Conservation (phyloP, 2,888 invertebrate species). For the Erebia ligea region DNA sequence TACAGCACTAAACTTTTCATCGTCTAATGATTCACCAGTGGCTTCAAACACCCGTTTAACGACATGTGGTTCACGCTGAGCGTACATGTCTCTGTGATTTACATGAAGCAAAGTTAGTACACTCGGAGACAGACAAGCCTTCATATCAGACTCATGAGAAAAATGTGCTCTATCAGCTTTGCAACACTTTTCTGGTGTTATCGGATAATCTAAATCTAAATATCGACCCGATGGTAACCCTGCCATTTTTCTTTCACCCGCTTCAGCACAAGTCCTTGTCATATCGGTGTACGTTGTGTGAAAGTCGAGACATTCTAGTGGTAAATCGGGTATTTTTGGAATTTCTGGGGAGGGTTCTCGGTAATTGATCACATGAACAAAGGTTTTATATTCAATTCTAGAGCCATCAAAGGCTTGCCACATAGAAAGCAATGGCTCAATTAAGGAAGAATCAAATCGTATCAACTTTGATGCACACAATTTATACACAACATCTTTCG, state of each 20-base stretch:
- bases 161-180: slow-evolving; percentile 59
- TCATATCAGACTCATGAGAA: slow-evolving; percentile 67
- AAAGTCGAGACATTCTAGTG: slow-evolving; percentile 61
- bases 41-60: slow-evolving; percentile 79
- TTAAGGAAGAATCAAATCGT: slow-evolving; percentile 69
- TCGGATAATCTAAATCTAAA: slow-evolving; percentile 67
- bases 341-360: slow-evolving; percentile 66
- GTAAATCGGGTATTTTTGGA: slow-evolving; percentile 67
- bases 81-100: slow-evolving; percentile 69
- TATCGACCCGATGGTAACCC: slow-evolving; percentile 73
- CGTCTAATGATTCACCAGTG: slow-evolving; percentile 74
- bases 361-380: slow-evolving; percentile 75
- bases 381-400: slow-evolving; percentile 75
- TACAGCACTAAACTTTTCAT: slow-evolving; percentile 71
- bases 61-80: slow-evolving; percentile 57
- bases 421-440: slow-evolving; percentile 75
- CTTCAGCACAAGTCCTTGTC: slow-evolving; percentile 61
- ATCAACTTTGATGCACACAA: slow-evolving; percentile 69
- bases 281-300: slow-evolving; percentile 71
- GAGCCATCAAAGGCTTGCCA: slow-evolving; percentile 74
- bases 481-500: slow-evolving; percentile 68
- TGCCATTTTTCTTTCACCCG: slow-evolving; percentile 55
- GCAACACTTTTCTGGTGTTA: slow-evolving; percentile 57
- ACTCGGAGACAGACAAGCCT: slow-evolving; percentile 61
- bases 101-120: slow-evolving; percentile 62